Evolutionary conservation across 2,888 invertebrate species (phyloP).

Genomic region (Sepiola atlantica): DNA sequence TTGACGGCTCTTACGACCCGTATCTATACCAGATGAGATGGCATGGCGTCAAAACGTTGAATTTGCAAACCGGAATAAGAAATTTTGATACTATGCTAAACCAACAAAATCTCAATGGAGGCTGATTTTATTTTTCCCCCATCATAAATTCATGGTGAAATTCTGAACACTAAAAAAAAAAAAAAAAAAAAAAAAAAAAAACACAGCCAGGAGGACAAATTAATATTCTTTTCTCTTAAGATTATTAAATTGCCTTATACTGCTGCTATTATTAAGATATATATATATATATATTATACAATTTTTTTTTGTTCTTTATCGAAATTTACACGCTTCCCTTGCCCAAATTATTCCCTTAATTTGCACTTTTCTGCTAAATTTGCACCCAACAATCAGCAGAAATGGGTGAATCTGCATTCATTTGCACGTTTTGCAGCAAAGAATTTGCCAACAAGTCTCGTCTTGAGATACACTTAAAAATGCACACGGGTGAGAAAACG

Average conservation of each 20-base stretch:
- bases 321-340: neutral
- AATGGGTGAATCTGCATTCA: constrained; percentile 24
- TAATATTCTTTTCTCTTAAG: neutral
- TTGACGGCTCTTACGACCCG: neutral
- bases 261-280: neutral
- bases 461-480: neutral
- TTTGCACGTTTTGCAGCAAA: constrained; percentile 16
- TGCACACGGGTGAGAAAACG: neutral
- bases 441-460: constrained; percentile 24
- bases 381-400: neutral
- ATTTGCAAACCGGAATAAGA: neutral
- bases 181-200: neutral
- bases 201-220: neutral
- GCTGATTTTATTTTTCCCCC: neutral
- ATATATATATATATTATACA: neutral
- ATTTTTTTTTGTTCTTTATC: neutral
- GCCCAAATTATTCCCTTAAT: neutral
- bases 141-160: neutral
- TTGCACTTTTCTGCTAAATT: neutral
- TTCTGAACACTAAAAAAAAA: neutral
- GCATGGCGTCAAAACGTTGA: neutral
- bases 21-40: neutral
- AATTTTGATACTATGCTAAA: neutral
- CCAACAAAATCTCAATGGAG: neutral
- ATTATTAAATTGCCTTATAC: neutral